Conservation (phyloP, 2,113 vertebrate genomes). For the Coracopsis vasa region DNA sequence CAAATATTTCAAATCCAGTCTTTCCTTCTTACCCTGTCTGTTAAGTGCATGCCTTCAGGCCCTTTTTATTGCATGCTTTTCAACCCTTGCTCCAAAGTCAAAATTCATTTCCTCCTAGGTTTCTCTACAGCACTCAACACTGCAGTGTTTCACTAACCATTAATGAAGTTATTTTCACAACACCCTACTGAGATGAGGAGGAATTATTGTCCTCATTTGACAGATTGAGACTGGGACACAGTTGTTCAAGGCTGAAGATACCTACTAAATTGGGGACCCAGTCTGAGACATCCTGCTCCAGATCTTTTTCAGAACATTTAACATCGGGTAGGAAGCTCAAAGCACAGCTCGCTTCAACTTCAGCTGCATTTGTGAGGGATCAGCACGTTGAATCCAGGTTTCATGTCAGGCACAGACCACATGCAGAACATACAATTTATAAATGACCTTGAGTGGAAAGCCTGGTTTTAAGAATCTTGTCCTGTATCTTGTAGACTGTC, state of each 20-base stretch:
- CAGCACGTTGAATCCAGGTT: not conserved
- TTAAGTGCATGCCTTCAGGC: not conserved
- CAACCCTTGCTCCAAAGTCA: constrained; percentile 35
- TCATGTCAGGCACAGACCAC: accelerated
- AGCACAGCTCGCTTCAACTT: not conserved
- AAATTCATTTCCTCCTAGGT: constrained; percentile 29
- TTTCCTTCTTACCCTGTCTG: not conserved
- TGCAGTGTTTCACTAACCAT: constrained; percentile 1
- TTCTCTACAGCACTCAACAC: not conserved
- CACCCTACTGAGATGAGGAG: not conserved
- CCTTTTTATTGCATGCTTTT: constrained; percentile 21
- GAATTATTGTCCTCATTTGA: constrained; percentile 23
- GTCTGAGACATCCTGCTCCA: not conserved
- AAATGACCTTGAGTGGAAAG: not conserved
- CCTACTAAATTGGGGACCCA: not conserved
- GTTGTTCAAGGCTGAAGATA: not conserved
- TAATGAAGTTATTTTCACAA: constrained; percentile 58
- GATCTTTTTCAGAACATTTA: not conserved
- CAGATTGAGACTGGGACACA: not conserved
- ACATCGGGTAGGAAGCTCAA: not conserved
- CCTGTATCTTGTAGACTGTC: not conserved
- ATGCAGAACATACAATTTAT: not conserved
- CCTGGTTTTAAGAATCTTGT: not conserved
- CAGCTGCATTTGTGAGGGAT: not conserved
- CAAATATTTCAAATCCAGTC: not conserved